A percentile compares a stretch with the other conserved stretches of the same genome.
phyloP scores from a whole-genome alignment of 2,797 vertebrate species.

The Perodicticus potto region DNA sequence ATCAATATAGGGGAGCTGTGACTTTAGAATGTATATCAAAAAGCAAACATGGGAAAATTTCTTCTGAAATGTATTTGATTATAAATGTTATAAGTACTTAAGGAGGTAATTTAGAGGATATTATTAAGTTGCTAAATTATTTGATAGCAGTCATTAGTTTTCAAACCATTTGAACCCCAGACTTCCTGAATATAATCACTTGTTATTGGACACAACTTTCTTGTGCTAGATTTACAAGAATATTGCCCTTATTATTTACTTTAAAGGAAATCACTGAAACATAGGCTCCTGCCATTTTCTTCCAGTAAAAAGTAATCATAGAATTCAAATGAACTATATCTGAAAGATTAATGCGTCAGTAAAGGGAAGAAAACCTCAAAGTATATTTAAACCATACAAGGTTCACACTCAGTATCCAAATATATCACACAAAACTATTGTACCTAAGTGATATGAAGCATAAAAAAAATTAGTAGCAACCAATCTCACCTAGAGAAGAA shows the following conservation, averaged over 20 bases:
- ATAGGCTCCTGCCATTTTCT: not conserved
- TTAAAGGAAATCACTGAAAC: constrained; percentile 14
- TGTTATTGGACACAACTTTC: constrained; percentile 38
- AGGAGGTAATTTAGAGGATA: constrained; percentile 67
- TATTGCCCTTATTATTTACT: not conserved
- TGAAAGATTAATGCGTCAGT: constrained; percentile 10
- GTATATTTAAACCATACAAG: not conserved
- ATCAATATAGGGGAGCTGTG: not conserved
- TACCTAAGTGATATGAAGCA: not conserved
- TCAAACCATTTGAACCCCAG: too few relatives aligned
- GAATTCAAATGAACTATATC: constrained; percentile 35
- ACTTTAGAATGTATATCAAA: not conserved
- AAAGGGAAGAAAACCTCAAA: not conserved
- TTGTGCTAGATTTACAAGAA: constrained; percentile 18
- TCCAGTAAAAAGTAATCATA: not conserved
- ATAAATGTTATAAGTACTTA: constrained; percentile 68
- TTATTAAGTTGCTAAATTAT: constrained; percentile 68
- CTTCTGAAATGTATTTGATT: constrained; percentile 58
- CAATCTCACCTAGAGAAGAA: not conserved
- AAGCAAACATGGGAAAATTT: not conserved
- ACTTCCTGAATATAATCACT: constrained; percentile 56
- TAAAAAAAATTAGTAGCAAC: not conserved
- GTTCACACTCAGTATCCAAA: not conserved
- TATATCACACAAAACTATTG: not conserved
- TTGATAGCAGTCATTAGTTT: constrained; percentile 60